Base-by-base conservation (phyloP, 2,113 vertebrate species). In the Zosterops borbonicus region DNA sequence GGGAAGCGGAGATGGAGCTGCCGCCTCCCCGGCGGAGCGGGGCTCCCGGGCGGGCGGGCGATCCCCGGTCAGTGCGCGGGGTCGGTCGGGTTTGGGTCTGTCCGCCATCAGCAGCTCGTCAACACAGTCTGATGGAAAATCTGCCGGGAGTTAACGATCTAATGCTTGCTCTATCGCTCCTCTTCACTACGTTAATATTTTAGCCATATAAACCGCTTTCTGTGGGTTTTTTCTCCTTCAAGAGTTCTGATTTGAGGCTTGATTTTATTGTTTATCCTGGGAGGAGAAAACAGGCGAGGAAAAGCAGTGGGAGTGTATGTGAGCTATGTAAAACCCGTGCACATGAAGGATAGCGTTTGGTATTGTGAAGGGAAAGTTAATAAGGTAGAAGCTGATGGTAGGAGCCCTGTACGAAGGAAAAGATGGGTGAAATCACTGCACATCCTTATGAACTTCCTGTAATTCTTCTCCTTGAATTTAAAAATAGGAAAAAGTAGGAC, bases 61-160 rank as follows among this genome's bases (percentile, higher is more conserved):
- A 39, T 12, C 12, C 18, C 33, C 18, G 11, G 6, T 52, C 19
- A 7, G n/a, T 29, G 11, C 21, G 47, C 39, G 39, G 39, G 39
- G 6, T 8, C 46, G 39, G 6, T 8, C 46, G 44, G 47, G 1
- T 25, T 37, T 11, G 6, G 33, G 53, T 20, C 67, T 68, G 49
- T 7, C 52, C 15, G 0, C 14, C 0, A 21, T 35, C 59, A 0
- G 6, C 9, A 55, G 52, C 35, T 21, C 37, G 2, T 3, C 13
- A 46, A 13, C n/a, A 0, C 37, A 33, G 1, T 16, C 33, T 46
- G 7, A 33, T 7, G 49, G 19, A 69, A 80, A 24, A 90, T 52
- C 25, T 73, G 4, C 49, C 20, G 23, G 3, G 6, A 41, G 58
- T 47, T 71, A 49, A 7, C 29, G 12, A 5, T 37, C 29, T 64